Evolutionary conservation across 2,888 invertebrate genomes (phyloP).

Genomic region (Craniophora ligustri): DNA sequence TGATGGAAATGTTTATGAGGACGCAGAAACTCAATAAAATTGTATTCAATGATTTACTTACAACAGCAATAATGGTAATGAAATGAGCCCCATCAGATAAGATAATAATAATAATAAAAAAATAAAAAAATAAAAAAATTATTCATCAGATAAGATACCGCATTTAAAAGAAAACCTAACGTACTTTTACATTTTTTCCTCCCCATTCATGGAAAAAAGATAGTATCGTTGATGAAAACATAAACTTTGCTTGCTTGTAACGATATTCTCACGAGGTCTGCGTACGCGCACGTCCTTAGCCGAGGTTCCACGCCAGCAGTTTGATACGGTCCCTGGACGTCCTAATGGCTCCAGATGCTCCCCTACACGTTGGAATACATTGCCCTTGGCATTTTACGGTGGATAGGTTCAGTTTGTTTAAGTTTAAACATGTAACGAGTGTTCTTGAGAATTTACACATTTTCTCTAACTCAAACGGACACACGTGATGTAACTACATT

Average conservation of each 20-base stretch:
- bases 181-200: slow-evolving; percentile 14
- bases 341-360: slow-evolving; percentile 68
- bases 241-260: slow-evolving; percentile 41
- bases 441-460: slow-evolving; percentile 20
- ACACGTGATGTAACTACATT: no score
- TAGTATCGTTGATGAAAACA: slow-evolving; percentile 35
- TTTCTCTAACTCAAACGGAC: no score
- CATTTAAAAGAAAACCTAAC: slow-evolving; percentile 17
- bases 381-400: slow-evolving; percentile 61
- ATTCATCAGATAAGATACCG: slow-evolving; percentile 11
- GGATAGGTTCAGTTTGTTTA: slow-evolving; percentile 33
- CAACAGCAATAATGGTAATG: no score
- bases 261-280: slow-evolving; percentile 53
- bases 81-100: no score
- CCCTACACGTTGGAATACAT: slow-evolving; percentile 60
- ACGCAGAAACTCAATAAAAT: no score
- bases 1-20: background rate
- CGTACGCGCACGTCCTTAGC: slow-evolving; percentile 55
- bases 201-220: slow-evolving; percentile 23
- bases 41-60: no score
- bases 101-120: no score
- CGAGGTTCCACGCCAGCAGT: slow-evolving; percentile 72
- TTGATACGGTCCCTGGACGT: slow-evolving; percentile 75
- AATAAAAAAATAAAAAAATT: background rate
- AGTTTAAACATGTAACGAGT: slow-evolving; percentile 29